Evolutionary conservation across 1,140 invertebrate species (phyloP).

Genomic region (Doryteuthis pealeii): DNA sequence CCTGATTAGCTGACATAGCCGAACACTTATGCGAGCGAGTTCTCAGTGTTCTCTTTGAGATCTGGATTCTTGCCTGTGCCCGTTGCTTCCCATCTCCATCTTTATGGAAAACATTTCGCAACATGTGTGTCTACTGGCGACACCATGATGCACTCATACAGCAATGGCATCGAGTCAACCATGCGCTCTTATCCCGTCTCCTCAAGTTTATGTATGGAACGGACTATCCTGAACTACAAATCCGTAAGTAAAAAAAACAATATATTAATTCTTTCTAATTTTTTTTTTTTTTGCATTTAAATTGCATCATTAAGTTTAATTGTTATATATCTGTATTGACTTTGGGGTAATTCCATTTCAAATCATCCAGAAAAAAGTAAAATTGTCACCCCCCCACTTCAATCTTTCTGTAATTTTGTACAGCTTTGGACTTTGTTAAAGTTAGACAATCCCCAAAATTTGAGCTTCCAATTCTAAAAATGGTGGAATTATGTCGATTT

Average conservation of each 20-base stretch:
- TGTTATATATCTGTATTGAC: too few species aligned
- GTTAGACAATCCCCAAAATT: too few species aligned
- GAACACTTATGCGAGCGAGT: constrained; percentile 93
- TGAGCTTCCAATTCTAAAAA: too few species aligned
- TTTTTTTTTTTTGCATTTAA: background rate
- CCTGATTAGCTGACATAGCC: constrained; percentile 77
- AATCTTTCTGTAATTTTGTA: too few species aligned
- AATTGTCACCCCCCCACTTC: too few species aligned
- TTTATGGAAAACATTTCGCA: constrained; percentile 92
- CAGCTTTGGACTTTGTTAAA: too few species aligned
- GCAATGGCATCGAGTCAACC: constrained; percentile 93
- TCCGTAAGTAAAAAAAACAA: constrained; percentile 59
- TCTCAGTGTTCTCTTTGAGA: constrained; percentile 87
- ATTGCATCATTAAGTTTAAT: too few species aligned
- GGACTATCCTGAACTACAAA: constrained; percentile 76
- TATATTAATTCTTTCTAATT: background rate
- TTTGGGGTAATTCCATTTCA: too few species aligned
- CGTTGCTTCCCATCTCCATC: constrained; percentile 90
- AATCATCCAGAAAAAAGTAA: too few species aligned
- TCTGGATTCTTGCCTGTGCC: constrained; percentile 90
- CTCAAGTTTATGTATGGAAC: constrained; percentile 87
- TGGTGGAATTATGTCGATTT: too few species aligned
- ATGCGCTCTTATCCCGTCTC: constrained; percentile 81
- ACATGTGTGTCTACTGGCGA: constrained; percentile 89
- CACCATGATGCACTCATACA: constrained; percentile 86